Percentiles rank a stretch among this genome's conserved stretches.
Conservation (phyloP, 2,113 vertebrate genomes). For the Mionectes macconnelli region DNA sequence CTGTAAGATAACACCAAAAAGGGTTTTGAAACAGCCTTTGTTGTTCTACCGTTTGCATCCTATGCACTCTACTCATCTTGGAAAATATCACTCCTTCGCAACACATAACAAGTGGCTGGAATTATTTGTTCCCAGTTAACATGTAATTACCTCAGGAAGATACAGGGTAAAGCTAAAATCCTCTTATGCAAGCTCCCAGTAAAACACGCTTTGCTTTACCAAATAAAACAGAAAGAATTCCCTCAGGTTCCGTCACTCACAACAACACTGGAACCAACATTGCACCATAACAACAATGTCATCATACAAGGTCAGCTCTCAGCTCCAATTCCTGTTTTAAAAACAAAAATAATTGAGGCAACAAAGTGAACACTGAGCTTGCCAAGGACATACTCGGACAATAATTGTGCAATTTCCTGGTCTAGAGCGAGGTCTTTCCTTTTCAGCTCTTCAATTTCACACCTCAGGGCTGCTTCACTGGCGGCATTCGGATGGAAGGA, state of each 20-base stretch:
- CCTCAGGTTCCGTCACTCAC: not conserved
- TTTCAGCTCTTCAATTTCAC: conserved; percentile 68
- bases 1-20: conserved; percentile 60
- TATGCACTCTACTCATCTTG: not conserved
- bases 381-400: conserved; percentile 68
- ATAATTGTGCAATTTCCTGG: conserved; percentile 68
- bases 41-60: not conserved
- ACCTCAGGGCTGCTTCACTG: not conserved
- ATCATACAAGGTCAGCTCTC: not conserved
- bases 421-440: conserved; percentile 65
- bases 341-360: not conserved
- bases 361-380: not conserved
- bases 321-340: not conserved
- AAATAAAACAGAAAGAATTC: not conserved
- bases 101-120: not conserved
- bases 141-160: not conserved
- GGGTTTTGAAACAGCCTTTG: not conserved
- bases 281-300: not conserved
- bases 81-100: not conserved
- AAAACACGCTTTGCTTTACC: not conserved
- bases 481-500: not conserved
- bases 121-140: not conserved
- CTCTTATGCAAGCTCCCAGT: not conserved
- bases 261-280: not conserved
- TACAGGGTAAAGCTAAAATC: not conserved